Percentiles rank a stretch among this genome's conserved stretches.
phyloP scores from a whole-genome alignment of 1,140 invertebrate genomes.

The Zaprionus gabonicus region DNA sequence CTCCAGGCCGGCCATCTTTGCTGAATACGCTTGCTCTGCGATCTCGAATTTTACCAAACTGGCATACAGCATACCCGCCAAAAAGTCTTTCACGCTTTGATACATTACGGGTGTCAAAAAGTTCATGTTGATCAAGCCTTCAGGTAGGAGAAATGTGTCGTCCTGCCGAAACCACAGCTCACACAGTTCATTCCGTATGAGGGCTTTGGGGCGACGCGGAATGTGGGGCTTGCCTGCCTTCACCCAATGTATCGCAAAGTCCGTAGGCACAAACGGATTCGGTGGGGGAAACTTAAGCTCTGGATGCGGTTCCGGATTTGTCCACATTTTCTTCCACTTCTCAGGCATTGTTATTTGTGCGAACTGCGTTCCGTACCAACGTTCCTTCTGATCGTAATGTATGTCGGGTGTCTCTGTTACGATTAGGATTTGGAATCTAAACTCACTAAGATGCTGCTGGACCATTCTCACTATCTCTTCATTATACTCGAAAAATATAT shows the following conservation, averaged over 20 bases:
- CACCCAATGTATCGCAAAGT: constrained; percentile 55
- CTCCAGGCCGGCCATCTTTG: constrained; percentile 89
- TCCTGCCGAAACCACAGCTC: constrained; percentile 95
- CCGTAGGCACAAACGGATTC: constrained; percentile 60
- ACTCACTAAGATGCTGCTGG: constrained; percentile 88
- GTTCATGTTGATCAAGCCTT: constrained; percentile 90
- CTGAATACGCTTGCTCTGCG: constrained; percentile 91
- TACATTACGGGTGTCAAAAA: constrained; percentile 88
- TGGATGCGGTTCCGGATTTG: constrained; percentile 81
- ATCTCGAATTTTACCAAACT: constrained; percentile 86
- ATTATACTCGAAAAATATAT: constrained; percentile 92
- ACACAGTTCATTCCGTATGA: constrained; percentile 86
- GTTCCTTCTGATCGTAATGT: constrained; percentile 86
- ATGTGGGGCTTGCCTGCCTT: constrained; percentile 49
- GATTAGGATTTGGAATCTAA: constrained; percentile 87
- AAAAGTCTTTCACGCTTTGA: constrained; percentile 87
- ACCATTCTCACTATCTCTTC: constrained; percentile 88
- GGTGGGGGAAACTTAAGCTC: constrained; percentile 45
- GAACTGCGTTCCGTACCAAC: constrained; percentile 86
- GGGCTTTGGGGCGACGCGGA: constrained; percentile 73
- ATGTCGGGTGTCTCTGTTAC: too few relatives aligned
- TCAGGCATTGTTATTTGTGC: constrained; percentile 85
- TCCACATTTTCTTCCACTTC: constrained; percentile 87
- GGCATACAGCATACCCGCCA: constrained; percentile 87
- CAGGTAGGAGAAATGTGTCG: constrained; percentile 92